These are phyloP conservation scores for Eurosta solidaginis DNA, from an alignment of 1,140 invertebrate genomes.

Conservation along the genomic window DNA sequence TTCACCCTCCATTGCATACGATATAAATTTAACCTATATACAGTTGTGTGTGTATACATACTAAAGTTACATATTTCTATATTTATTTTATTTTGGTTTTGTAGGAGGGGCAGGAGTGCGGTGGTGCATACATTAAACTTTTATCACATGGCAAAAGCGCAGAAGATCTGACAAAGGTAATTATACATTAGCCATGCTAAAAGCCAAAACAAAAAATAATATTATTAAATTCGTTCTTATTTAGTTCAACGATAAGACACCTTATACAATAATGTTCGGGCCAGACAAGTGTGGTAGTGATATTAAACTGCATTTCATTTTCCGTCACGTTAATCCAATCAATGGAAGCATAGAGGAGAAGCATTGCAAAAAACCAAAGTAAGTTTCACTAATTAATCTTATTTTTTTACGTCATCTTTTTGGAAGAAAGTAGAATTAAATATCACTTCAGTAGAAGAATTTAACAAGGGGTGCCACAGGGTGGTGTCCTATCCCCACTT, in stretches of 20 bases:
- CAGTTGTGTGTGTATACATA: background rate
- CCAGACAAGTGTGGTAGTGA: slow-evolving; percentile 98
- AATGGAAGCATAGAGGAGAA: slow-evolving; percentile 90
- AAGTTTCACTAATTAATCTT: no score
- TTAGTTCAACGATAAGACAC: slow-evolving; percentile 92
- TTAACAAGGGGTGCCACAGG: no score
- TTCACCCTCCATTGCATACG: background rate
- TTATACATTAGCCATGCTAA: background rate
- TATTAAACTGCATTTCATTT: slow-evolving; percentile 97
- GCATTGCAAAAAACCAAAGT: slow-evolving; percentile 87
- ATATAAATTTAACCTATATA: background rate
- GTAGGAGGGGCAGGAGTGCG: slow-evolving; percentile 97
- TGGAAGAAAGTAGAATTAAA: no score
- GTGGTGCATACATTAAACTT: slow-evolving; percentile 96
- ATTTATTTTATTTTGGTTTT: slow-evolving; percentile 18
- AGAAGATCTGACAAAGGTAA: slow-evolving; percentile 70
- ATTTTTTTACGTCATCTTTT: no score
- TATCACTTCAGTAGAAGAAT: no score
- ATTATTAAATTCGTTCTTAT: slow-evolving; percentile 1
- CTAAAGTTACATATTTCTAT: slow-evolving; percentile 34
- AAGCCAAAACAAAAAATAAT: slow-evolving; percentile 31
- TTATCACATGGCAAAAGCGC: slow-evolving; percentile 71
- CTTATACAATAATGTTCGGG: slow-evolving; percentile 99
- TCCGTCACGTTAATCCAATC: slow-evolving; percentile 92
- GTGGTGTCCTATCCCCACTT: no score